phyloP scores from a whole-genome alignment of 2,797 vertebrate genomes.

The Crax fasciolata region DNA sequence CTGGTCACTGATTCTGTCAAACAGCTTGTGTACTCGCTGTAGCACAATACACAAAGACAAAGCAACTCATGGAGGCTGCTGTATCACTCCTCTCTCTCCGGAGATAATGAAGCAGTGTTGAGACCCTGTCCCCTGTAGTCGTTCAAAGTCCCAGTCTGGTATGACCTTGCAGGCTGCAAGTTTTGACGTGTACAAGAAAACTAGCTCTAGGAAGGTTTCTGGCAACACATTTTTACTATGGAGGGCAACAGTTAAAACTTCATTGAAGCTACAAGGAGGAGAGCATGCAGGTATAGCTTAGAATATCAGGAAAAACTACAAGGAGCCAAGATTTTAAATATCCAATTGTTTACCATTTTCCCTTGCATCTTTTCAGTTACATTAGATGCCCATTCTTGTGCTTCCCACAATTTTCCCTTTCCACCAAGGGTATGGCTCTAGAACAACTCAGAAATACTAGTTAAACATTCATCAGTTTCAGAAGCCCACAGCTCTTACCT shows the following conservation, averaged over 20 bases:
- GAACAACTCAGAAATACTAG: neutral
- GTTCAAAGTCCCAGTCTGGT: neutral
- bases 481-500: slow-evolving; percentile 80
- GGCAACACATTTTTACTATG: neutral
- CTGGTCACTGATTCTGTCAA: neutral
- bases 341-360: neutral
- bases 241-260: neutral
- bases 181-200: neutral
- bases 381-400: neutral
- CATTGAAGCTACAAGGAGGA: neutral
- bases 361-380: neutral
- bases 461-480: neutral
- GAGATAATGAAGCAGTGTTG: neutral
- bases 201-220: neutral
- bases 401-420: neutral
- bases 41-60: neutral
- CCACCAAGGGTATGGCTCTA: neutral
- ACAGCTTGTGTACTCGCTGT: neutral
- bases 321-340: neutral
- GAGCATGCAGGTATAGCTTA: neutral
- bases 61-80: neutral
- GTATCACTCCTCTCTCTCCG: neutral
- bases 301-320: neutral
- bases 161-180: neutral
- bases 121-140: neutral